phyloP scores from a whole-genome alignment of 2,888 invertebrate species.

The Caenorhabditis sp. region DNA sequence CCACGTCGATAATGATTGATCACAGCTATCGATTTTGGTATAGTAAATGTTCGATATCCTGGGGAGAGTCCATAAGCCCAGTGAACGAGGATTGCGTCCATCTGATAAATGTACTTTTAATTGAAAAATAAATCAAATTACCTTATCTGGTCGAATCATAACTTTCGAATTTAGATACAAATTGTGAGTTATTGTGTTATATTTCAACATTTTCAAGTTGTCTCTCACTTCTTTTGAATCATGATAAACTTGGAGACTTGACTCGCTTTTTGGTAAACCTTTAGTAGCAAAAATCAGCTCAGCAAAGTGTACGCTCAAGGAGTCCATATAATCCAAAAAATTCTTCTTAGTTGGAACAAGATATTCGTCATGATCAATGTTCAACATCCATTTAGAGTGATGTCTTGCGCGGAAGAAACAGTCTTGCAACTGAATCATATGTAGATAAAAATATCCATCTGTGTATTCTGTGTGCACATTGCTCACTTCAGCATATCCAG shows the following conservation, averaged over 20 bases:
- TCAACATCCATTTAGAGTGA: constrained; percentile 27
- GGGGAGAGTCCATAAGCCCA: constrained; percentile 16
- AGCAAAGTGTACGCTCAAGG: constrained; percentile 4
- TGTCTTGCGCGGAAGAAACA: constrained; percentile 26
- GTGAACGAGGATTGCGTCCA: constrained; percentile 16
- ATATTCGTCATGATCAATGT: constrained; percentile 22
- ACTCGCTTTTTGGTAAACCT: constrained; percentile 5
- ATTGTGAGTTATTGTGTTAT: constrained; percentile 11
- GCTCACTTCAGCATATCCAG: constrained; percentile 8
- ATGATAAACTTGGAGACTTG: constrained; percentile 5
- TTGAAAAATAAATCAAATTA: too few relatives aligned
- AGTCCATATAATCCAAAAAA: neutral
- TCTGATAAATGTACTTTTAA: too few relatives aligned
- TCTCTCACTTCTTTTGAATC: neutral
- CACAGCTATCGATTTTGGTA: neutral
- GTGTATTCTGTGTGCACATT: constrained; percentile 5
- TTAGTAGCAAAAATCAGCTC: constrained; percentile 18
- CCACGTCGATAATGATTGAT: neutral
- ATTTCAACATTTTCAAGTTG: constrained; percentile 11
- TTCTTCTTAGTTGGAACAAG: neutral
- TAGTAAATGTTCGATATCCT: constrained; percentile 3
- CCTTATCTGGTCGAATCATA: constrained; percentile 15
- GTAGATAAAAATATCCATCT: constrained; percentile 11
- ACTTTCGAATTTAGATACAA: constrained; percentile 13
- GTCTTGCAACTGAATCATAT: constrained; percentile 26